Evolutionary conservation across 1,140 invertebrate species (phyloP).

Genomic region (Coptotermes formosanus): DNA sequence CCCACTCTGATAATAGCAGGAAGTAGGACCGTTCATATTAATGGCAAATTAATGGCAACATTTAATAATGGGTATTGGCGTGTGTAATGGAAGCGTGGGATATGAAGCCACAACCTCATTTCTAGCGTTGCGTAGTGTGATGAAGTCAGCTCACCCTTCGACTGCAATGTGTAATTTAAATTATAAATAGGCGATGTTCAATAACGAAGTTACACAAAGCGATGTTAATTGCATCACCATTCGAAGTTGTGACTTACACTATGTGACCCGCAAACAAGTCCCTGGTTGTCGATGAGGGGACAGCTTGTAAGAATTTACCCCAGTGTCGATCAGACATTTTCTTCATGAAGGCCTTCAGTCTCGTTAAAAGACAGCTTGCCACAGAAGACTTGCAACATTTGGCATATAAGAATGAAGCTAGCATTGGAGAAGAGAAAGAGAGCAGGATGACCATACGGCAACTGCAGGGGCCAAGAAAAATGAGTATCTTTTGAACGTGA

Average conservation of each 20-base stretch:
- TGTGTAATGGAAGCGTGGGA: background rate
- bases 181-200: background rate
- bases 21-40: background rate
- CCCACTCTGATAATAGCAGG: background rate
- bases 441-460: too few relatives aligned
- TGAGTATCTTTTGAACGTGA: too few relatives aligned
- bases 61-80: background rate
- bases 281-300: too few relatives aligned
- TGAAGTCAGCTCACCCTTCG: background rate
- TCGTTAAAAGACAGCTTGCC: too few relatives aligned
- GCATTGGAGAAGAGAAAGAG: too few relatives aligned
- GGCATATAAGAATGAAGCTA: too few relatives aligned
- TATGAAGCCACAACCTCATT: background rate
- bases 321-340: too few relatives aligned
- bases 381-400: too few relatives aligned
- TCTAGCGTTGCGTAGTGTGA: background rate
- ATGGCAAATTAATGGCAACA: background rate
- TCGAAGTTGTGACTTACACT: background rate
- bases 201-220: conserved; percentile 3
- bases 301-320: too few relatives aligned
- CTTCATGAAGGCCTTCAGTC: too few relatives aligned
- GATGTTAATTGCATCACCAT: background rate
- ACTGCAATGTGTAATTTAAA: background rate
- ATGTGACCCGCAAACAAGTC: background rate
- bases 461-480: too few relatives aligned